A percentile compares a stretch with the other conserved stretches of the same genome.
Conservation (phyloP, 1,140 invertebrate species). For the Pseudomyrmex flavicornis region DNA sequence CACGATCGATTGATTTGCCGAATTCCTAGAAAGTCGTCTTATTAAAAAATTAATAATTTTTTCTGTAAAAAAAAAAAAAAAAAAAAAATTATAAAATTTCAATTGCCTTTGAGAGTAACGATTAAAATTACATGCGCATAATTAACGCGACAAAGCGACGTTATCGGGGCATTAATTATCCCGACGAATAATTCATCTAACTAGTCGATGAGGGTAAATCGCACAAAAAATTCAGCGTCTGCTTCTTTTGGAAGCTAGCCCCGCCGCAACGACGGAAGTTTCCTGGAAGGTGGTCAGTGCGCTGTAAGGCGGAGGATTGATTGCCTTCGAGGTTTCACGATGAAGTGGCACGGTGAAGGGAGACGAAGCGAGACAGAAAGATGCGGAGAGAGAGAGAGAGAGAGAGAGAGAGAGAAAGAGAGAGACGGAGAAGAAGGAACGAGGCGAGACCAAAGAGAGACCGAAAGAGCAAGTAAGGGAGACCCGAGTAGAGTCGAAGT, state of each 20-base stretch:
- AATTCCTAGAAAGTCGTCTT: background rate
- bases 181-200: slow-evolving; percentile 50
- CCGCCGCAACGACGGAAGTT: slow-evolving; percentile 65
- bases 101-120: slow-evolving; percentile 25
- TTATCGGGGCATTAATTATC: slow-evolving; percentile 55
- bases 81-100: slow-evolving; percentile 10
- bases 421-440: slow-evolving; percentile 50
- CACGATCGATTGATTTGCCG: background rate
- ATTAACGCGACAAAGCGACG: slow-evolving; percentile 52
- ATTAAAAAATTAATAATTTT: background rate
- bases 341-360: slow-evolving; percentile 64
- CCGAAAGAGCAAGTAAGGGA: slow-evolving; percentile 74
- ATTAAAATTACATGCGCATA: slow-evolving; percentile 58
- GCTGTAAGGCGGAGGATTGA: slow-evolving; percentile 85
- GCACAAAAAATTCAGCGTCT: slow-evolving; percentile 60
- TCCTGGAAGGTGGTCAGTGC: slow-evolving; percentile 82
- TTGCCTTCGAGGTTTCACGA: slow-evolving; percentile 81
- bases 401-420: slow-evolving; percentile 41
- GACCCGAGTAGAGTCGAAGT: slow-evolving; percentile 69
- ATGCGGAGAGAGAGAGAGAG: slow-evolving; percentile 58
- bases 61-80: background rate
- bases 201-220: slow-evolving; percentile 55
- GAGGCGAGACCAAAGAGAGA: slow-evolving; percentile 67
- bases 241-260: slow-evolving; percentile 52
- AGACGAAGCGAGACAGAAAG: slow-evolving; percentile 59